Conservation (phyloP, 2,888 invertebrate species). For the Aleiodes testaceus region DNA sequence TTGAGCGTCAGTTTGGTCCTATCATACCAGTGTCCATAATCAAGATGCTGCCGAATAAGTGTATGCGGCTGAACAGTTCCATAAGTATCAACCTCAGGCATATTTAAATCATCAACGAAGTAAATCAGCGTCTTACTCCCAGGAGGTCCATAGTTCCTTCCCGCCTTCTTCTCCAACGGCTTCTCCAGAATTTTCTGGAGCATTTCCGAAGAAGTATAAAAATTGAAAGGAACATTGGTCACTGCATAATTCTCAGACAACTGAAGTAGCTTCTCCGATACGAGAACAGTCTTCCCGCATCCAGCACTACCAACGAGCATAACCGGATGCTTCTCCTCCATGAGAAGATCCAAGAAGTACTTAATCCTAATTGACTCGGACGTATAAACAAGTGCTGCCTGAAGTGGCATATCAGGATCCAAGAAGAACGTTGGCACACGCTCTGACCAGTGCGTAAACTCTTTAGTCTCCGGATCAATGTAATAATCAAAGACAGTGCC, state of each 20-base stretch:
- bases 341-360: constrained; percentile 91
- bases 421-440: constrained; percentile 92
- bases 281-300: constrained; percentile 90
- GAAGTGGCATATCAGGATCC: constrained; percentile 92
- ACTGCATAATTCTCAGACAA: constrained; percentile 91
- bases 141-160: constrained; percentile 94
- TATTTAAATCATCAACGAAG: constrained; percentile 98
- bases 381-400: constrained; percentile 94
- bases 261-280: constrained; percentile 77
- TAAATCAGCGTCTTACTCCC: constrained; percentile 95
- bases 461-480: constrained; percentile 92
- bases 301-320: constrained; percentile 97
- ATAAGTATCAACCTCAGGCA: constrained; percentile 95
- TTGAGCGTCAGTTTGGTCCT: constrained; percentile 90
- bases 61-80: constrained; percentile 98
- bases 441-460: constrained; percentile 92
- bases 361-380: constrained; percentile 92
- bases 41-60: constrained; percentile 94
- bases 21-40: constrained; percentile 97
- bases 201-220: constrained; percentile 96
- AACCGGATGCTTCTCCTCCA: constrained; percentile 91
- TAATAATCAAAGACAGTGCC: constrained; percentile 97
- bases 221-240: constrained; percentile 95
- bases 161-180: constrained; percentile 95
- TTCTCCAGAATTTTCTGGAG: constrained; percentile 94